phyloP scores from a whole-genome alignment of 2,888 invertebrate species.

The Andrena trimmerana region DNA sequence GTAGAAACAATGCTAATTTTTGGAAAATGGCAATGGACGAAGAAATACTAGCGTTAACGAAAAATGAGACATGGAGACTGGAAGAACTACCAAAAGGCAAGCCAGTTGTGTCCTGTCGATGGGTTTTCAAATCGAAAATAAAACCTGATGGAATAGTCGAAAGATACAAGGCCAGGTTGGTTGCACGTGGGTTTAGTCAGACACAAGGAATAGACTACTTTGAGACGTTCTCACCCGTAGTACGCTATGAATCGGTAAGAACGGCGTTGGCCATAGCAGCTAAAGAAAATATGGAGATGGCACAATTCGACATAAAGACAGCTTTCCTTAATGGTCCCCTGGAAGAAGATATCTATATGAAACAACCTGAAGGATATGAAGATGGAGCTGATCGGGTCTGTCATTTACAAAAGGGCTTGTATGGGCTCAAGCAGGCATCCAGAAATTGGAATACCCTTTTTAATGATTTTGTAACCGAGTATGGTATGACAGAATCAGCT shows the following conservation, averaged over 20 bases:
- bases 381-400: slow-evolving; percentile 11
- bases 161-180: slow-evolving; percentile 22
- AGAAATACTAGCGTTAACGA: slow-evolving; percentile 13
- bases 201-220: slow-evolving; percentile 20
- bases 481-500: slow-evolving; percentile 6
- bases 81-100: neutral
- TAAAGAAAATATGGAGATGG: slow-evolving; percentile 27
- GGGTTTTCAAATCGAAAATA: slow-evolving; percentile 37
- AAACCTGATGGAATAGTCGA: slow-evolving; percentile 21
- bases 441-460: slow-evolving; percentile 25
- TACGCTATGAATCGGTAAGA: neutral
- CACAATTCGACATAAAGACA: slow-evolving; percentile 34
- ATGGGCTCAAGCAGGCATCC: slow-evolving; percentile 32
- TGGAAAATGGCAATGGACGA: slow-evolving; percentile 33
- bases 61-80: slow-evolving; percentile 21
- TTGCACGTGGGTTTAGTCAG: slow-evolving; percentile 17
- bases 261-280: slow-evolving; percentile 9
- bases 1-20: slow-evolving; percentile 13
- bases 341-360: neutral
- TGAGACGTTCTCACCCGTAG: neutral
- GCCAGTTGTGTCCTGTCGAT: slow-evolving; percentile 31
- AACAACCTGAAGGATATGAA: slow-evolving; percentile 19
- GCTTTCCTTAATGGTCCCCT: slow-evolving; percentile 21
- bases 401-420: slow-evolving; percentile 9
- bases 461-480: slow-evolving; percentile 8